Base-by-base conservation (phyloP, 1,140 invertebrate genomes). In the Aricia agestis region DNA sequence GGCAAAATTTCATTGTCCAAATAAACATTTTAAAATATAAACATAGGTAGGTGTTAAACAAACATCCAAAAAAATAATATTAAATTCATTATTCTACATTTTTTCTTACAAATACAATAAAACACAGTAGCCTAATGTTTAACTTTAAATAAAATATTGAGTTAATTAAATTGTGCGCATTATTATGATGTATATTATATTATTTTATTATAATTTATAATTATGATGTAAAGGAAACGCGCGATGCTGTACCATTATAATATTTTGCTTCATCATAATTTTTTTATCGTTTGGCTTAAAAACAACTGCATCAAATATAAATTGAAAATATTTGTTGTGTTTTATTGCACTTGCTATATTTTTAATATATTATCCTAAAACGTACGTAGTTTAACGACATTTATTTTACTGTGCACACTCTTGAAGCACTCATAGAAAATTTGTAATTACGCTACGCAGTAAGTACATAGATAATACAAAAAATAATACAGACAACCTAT, bases 341-440 rank as follows among this genome's bases (percentile, higher is more conserved):
- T 52, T 52, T 52, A 52, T 52, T 52, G 45, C 45, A 52, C 45
- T 52, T 52, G 11, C 45, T 52, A 52, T 52, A 52, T 52, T 52
- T 52, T 15, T 52, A 52, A 52, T 52, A 52, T 52, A 52, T 52
- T 63, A 63, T 59, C 15, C 58, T 59, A 63, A 11, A 19, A 25
- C 19, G 58, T 59, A 59, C 7, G 59, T 63, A 63, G 59, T 63
- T 63, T 36, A 36, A 63, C 19, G 59, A 63, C 10, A 63, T 17
- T 25, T 63, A 63, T 25, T 11, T 36, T 63, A 63, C 6, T 18
- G 59, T 63, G 59, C 59, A 63, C 59, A 19, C 59, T 25, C 18
- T 63, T 18, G 18, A 63, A 63, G 18, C 59, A 63, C 19, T 63
- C 59, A 63, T 63, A 31, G 59, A 63, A 63, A 31, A 17, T 58